These are phyloP conservation scores for Pseudachorutes palmiensis DNA, from an alignment of 1,140 invertebrate species.

Conservation along the genomic window DNA sequence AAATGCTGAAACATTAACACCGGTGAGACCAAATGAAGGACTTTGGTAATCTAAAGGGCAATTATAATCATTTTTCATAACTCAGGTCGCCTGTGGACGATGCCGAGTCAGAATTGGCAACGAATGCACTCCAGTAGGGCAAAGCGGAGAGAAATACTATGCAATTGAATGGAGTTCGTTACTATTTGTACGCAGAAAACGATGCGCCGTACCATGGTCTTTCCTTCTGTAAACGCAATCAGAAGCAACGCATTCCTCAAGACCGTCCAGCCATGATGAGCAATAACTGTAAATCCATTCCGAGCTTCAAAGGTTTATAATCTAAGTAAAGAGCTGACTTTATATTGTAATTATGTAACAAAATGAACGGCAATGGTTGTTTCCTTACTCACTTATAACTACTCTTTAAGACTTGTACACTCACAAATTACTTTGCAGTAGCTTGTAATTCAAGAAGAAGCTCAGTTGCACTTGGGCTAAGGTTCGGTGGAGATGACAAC, in stretches of 20 bases:
- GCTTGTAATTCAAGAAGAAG: conserved; percentile 16
- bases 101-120: conserved; percentile 16
- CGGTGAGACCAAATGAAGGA: not conserved
- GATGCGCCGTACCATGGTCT: conserved; percentile 19
- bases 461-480: conserved; percentile 22
- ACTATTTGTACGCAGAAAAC: not conserved
- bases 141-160: not conserved
- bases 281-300: conserved; percentile 2
- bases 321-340: not conserved
- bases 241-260: not conserved
- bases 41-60: not conserved
- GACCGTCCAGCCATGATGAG: no score
- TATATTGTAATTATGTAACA: conserved; percentile 11
- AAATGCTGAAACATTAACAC: not conserved
- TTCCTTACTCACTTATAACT: not conserved
- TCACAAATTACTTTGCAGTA: not conserved
- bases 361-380: not conserved
- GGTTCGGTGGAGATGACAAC: conserved; percentile 7
- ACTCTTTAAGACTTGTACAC: conserved; percentile 5
- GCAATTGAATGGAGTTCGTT: not conserved
- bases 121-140: not conserved
- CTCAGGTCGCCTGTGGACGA: conserved; percentile 21
- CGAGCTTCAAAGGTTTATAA: not conserved
- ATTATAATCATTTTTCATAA: not conserved
- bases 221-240: conserved; percentile 16